Percentiles rank a stretch among this genome's conserved stretches.
These are phyloP conservation scores for Masnerella sp. DNA, from an alignment of 2,888 invertebrate species.

Conservation along the genomic window DNA sequence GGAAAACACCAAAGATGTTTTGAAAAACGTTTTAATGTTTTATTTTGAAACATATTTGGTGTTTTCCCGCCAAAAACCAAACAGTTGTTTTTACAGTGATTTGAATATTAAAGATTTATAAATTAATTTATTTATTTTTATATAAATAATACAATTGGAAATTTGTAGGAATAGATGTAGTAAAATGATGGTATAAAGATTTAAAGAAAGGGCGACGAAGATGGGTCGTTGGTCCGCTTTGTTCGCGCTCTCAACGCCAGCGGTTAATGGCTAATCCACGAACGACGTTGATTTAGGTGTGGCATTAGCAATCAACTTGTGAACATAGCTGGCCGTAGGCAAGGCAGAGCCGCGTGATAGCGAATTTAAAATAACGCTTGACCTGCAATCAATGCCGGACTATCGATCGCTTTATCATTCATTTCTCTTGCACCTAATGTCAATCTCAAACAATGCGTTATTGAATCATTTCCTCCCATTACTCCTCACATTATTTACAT, in stretches of 20 bases:
- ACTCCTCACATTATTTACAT: slow-evolving; percentile 32
- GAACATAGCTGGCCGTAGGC: slow-evolving; percentile 61
- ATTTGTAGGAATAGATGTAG: no score
- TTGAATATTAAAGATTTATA: no score
- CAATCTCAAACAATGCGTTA: slow-evolving; percentile 39
- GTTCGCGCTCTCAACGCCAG: slow-evolving; percentile 54
- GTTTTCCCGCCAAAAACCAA: no score
- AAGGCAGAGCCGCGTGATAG: slow-evolving; percentile 55
- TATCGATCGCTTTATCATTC: slow-evolving; percentile 56
- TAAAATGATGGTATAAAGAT: no score
- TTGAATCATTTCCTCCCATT: slow-evolving; percentile 47
- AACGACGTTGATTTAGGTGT: slow-evolving; percentile 67
- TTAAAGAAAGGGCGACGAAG: slow-evolving; percentile 36
- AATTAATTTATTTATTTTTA: no score
- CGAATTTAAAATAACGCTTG: slow-evolving; percentile 53
- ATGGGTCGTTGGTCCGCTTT: slow-evolving; percentile 50
- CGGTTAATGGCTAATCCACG: slow-evolving; percentile 65
- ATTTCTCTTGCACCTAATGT: slow-evolving; percentile 41
- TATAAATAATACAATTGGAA: no score
- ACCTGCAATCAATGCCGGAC: slow-evolving; percentile 42
- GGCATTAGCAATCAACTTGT: slow-evolving; percentile 68
- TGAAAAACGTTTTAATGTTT: no score
- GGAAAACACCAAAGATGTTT: no score
- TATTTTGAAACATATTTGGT: no score
- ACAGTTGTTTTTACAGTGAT: no score